phyloP scores from a whole-genome alignment of 2,797 vertebrate species.

The Furcifer pardalis region DNA sequence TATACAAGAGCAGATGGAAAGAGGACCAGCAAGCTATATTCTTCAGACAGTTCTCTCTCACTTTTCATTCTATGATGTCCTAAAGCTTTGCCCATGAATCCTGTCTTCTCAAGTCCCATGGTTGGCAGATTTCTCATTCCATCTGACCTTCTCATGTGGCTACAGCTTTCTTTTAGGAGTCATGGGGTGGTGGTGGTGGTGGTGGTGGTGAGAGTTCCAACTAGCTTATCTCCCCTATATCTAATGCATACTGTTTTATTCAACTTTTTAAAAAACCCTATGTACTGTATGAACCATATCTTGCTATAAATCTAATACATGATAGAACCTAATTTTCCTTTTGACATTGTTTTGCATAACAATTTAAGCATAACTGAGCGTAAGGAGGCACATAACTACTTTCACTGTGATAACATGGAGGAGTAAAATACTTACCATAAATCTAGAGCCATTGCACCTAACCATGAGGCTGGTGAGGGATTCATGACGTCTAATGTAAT shows the following conservation, averaged over 20 bases:
- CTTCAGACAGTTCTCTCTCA: background rate
- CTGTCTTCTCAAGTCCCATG: background rate
- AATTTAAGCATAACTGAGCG: too few relatives aligned
- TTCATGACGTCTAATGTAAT: background rate
- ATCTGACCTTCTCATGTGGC: too few relatives aligned
- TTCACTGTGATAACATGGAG: background rate
- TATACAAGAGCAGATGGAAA: background rate
- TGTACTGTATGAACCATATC: too few relatives aligned
- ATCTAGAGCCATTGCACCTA: background rate
- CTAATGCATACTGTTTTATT: too few relatives aligned
- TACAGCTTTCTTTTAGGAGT: background rate
- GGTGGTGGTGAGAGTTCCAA: too few relatives aligned
- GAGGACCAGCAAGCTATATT: background rate
- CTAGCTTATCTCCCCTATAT: too few relatives aligned
- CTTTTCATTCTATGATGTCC: background rate
- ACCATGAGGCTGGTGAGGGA: background rate
- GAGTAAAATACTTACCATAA: background rate
- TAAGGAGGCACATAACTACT: background rate
- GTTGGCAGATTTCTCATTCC: too few relatives aligned
- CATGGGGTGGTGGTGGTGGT: too few relatives aligned
- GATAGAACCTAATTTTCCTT: too few relatives aligned
- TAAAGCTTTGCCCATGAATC: background rate
- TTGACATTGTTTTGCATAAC: too few relatives aligned
- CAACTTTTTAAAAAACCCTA: too few relatives aligned
- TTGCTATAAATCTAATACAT: too few relatives aligned